Conservation (phyloP, 2,888 invertebrate genomes). For the Dicycla oo region DNA sequence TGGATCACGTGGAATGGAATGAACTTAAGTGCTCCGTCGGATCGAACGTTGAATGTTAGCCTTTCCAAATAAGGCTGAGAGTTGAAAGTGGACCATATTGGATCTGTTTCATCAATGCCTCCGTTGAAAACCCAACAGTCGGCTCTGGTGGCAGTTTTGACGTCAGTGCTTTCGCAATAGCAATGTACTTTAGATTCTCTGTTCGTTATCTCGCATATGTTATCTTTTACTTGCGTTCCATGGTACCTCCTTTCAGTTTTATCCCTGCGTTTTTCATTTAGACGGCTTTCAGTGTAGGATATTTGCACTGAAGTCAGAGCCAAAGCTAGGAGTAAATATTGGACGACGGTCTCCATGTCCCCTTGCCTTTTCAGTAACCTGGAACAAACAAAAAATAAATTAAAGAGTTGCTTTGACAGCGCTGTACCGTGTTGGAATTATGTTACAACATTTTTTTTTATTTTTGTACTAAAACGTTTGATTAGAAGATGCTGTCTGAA, state of each 20-base stretch:
- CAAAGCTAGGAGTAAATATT: constrained; percentile 89
- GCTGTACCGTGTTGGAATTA: constrained; percentile 33
- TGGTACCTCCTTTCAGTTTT: constrained; percentile 87
- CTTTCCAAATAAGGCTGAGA: constrained; percentile 93
- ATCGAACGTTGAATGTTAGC: constrained; percentile 93
- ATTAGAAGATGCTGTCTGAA: constrained; percentile 8
- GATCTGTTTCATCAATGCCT: constrained; percentile 92
- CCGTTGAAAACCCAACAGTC: constrained; percentile 95
- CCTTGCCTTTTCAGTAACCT: constrained; percentile 77
- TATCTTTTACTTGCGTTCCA: constrained; percentile 83
- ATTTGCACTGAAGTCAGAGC: constrained; percentile 89
- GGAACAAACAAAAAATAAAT: constrained; percentile 82
- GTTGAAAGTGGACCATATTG: constrained; percentile 93
- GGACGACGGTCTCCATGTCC: constrained; percentile 86
- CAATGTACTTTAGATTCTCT: constrained; percentile 91
- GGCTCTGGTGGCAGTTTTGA: constrained; percentile 91
- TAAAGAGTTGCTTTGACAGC: constrained; percentile 63
- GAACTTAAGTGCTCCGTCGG: constrained; percentile 92
- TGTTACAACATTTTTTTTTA: constrained; percentile 32
- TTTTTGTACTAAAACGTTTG: constrained; percentile 18
- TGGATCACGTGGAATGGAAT: constrained; percentile 93
- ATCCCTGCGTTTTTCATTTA: constrained; percentile 89
- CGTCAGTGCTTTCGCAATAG: constrained; percentile 91
- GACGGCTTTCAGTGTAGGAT: constrained; percentile 88
- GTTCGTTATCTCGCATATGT: constrained; percentile 91